Conservation (phyloP, 1,140 invertebrate species). For the Anthonomus grandis region DNA sequence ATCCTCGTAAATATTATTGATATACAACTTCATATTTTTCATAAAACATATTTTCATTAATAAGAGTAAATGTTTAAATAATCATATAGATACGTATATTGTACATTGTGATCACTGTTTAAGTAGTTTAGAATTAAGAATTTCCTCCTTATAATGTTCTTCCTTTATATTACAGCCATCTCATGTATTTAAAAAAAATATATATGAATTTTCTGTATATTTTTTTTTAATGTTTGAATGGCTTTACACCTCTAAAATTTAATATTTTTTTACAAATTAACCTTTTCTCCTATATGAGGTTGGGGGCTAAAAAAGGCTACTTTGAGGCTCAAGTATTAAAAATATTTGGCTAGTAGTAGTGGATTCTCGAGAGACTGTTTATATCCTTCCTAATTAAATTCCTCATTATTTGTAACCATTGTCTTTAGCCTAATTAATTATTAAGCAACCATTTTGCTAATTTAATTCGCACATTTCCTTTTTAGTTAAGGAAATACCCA, state of each 20-base stretch:
- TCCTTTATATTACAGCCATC: no score
- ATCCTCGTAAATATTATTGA: slow-evolving; percentile 8
- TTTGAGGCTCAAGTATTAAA: no score
- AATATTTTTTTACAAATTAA: no score
- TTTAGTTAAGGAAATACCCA: slow-evolving; percentile 28
- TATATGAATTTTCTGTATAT: not conserved
- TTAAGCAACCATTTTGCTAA: not conserved
- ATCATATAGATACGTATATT: not conserved
- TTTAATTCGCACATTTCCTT: slow-evolving; percentile 4
- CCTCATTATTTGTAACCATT: not conserved
- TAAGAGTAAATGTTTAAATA: slow-evolving; percentile 13
- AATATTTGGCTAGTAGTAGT: not conserved
- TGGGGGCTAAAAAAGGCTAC: no score
- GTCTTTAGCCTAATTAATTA: not conserved
- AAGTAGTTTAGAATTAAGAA: not conserved
- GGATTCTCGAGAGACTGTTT: slow-evolving; percentile 9
- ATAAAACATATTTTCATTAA: slow-evolving; percentile 26
- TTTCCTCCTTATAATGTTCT: no score
- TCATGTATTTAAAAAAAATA: not conserved
- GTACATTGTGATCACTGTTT: not conserved
- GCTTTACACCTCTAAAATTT: no score
- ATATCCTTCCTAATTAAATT: slow-evolving; percentile 3
- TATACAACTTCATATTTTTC: slow-evolving; percentile 29
- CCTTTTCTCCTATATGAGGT: no score
- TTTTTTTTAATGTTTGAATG: not conserved